A percentile compares a stretch with the other conserved stretches of the same genome.
phyloP scores from a whole-genome alignment of 2,113 vertebrate species.

The Pseudopodoces humilis region DNA sequence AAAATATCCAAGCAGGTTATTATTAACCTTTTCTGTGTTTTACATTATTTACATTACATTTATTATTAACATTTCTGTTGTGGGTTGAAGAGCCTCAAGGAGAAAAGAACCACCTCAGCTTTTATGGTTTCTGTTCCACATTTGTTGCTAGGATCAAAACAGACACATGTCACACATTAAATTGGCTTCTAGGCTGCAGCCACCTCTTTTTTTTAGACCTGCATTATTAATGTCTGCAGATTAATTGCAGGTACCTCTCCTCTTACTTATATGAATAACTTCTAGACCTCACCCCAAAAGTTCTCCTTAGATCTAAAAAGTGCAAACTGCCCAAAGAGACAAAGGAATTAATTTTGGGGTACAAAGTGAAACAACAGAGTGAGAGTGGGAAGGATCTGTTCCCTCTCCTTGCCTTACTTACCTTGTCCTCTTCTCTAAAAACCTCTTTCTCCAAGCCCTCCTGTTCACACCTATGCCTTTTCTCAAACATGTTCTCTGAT shows the following conservation, averaged over 20 bases:
- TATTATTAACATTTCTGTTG: not conserved
- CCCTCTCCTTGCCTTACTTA: conserved; percentile 11
- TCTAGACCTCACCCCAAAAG: not conserved
- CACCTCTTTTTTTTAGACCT: not conserved
- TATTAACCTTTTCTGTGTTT: not conserved
- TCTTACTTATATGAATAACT: not conserved
- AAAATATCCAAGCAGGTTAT: not conserved
- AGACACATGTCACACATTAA: not conserved
- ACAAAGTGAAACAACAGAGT: not conserved
- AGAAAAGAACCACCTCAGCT: not conserved
- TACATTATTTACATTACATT: too few relatives aligned
- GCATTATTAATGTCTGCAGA: not conserved
- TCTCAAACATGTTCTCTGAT: rapidly evolving
- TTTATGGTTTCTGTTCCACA: not conserved
- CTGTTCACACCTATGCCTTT: rapidly evolving
- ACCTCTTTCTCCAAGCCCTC: not conserved
- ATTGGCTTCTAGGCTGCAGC: not conserved
- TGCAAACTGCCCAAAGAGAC: not conserved
- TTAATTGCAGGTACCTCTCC: not conserved
- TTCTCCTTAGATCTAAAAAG: not conserved
- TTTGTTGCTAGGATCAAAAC: not conserved
- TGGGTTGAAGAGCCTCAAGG: not conserved
- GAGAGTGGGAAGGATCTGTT: not conserved
- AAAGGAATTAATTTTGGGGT: not conserved
- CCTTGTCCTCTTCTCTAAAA: not conserved